Evolutionary conservation across 2,113 vertebrate genomes (phyloP).

Genomic region (Tetrao urogallus): DNA sequence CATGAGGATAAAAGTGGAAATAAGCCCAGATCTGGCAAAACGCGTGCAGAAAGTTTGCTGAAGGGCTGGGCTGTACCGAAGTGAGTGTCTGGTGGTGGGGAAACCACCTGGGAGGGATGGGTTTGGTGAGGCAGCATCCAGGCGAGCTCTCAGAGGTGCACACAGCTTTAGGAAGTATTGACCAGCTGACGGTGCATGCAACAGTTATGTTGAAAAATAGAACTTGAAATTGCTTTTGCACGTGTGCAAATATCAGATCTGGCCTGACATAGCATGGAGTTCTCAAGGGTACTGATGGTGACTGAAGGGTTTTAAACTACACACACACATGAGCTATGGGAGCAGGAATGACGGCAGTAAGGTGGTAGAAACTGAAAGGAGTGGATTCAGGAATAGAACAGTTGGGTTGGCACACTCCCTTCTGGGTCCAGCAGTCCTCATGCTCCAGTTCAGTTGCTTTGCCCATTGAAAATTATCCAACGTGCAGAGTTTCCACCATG

Average conservation of each 20-base stretch:
- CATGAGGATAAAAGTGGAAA: neutral
- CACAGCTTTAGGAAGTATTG: constrained; percentile 37
- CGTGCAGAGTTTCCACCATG: neutral
- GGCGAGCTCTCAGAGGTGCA: constrained; percentile 19
- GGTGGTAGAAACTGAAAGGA: neutral
- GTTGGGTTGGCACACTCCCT: too few species aligned
- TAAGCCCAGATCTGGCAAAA: constrained; percentile 12
- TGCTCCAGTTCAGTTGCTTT: neutral
- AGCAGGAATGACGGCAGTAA: neutral
- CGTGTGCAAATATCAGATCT: neutral
- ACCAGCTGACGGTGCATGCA: constrained; percentile 45
- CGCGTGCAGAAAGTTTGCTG: constrained; percentile 40
- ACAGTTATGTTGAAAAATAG: neutral
- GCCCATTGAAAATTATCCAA: fast-evolving
- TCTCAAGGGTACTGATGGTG: neutral
- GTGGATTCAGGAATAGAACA: neutral
- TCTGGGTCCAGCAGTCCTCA: neutral
- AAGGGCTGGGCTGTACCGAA: constrained; percentile 22
- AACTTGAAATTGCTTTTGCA: constrained; percentile 17
- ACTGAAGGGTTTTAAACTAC: neutral
- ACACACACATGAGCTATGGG: fast-evolving
- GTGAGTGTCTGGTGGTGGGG: constrained; percentile 41
- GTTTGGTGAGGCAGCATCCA: constrained; percentile 20
- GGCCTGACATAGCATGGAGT: neutral
- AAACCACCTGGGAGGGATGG: constrained; percentile 32